phyloP scores from a whole-genome alignment of 2,888 invertebrate species.

The Isoperla grammatica region DNA sequence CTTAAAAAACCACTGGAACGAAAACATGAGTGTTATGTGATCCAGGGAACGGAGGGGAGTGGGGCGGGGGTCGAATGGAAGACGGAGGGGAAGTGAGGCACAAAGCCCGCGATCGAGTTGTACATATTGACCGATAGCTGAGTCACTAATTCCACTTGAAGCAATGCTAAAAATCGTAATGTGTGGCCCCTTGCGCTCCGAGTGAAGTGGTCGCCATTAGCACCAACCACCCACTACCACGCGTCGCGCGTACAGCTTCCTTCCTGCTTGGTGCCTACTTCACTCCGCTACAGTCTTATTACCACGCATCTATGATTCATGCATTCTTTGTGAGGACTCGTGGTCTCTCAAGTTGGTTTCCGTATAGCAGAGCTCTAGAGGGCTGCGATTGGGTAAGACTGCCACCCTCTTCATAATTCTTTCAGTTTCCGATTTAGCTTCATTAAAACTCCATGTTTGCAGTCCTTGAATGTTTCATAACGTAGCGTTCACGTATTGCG shows the following conservation, averaged over 20 bases:
- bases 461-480: conserved; percentile 8
- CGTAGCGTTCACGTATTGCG: not conserved
- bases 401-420: conserved; percentile 1
- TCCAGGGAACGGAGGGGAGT: not conserved
- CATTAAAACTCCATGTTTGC: conserved; percentile 21
- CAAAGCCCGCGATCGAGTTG: not conserved
- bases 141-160: conserved; percentile 9
- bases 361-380: not conserved
- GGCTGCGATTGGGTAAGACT: not conserved
- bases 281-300: not conserved
- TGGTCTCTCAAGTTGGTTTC: not conserved
- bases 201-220: not conserved
- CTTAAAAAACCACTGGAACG: conserved; percentile 20
- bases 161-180: conserved; percentile 1
- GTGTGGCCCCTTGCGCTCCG: not conserved
- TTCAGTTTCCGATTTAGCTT: conserved; percentile 22
- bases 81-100: not conserved
- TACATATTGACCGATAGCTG: conserved; percentile 2
- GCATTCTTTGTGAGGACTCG: not conserved
- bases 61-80: not conserved
- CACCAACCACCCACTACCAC: too few species aligned
- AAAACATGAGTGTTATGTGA: conserved; percentile 3
- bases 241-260: not conserved
- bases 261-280: not conserved
- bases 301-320: not conserved